phyloP scores from a whole-genome alignment of 2,113 vertebrate genomes.

The Platysternon megacephalum region DNA sequence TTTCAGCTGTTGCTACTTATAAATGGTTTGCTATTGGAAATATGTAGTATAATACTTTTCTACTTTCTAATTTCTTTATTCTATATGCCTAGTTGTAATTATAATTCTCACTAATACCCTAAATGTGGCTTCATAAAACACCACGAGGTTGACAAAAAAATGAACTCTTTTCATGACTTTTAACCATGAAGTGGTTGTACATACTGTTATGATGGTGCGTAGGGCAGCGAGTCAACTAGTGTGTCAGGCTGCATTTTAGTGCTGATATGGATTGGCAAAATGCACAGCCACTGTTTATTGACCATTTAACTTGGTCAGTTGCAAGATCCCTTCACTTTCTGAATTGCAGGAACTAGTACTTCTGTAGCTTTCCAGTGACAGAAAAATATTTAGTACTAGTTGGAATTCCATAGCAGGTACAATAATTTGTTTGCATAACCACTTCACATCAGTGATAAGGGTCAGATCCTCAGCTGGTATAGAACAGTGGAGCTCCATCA shows the following conservation, averaged over 20 bases:
- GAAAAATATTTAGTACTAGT: neutral
- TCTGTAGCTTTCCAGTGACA: constrained; percentile 4
- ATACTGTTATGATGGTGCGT: neutral
- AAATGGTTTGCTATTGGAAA: neutral
- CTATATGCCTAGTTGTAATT: constrained; percentile 16
- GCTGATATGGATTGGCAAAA: constrained; percentile 18
- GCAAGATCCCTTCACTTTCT: neutral
- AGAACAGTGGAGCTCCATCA: constrained; percentile 1
- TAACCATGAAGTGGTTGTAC: neutral
- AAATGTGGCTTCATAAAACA: neutral
- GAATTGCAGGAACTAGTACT: neutral
- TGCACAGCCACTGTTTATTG: neutral
- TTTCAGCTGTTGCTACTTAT: neutral
- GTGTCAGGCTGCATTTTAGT: neutral
- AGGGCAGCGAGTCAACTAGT: neutral
- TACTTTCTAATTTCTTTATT: neutral
- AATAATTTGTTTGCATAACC: constrained; percentile 23
- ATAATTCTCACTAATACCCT: neutral
- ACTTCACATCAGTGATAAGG: neutral
- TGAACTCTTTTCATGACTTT: neutral
- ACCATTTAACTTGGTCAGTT: neutral
- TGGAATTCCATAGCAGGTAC: constrained; percentile 37
- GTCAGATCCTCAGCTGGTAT: constrained; percentile 40
- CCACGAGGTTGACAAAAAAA: constrained; percentile 10
- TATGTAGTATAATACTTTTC: neutral